Evolutionary conservation across 2,113 vertebrate genomes (phyloP), one percentile per base, ranked within the genome.

Genomic region (Pollachius pollachius): DNA sequence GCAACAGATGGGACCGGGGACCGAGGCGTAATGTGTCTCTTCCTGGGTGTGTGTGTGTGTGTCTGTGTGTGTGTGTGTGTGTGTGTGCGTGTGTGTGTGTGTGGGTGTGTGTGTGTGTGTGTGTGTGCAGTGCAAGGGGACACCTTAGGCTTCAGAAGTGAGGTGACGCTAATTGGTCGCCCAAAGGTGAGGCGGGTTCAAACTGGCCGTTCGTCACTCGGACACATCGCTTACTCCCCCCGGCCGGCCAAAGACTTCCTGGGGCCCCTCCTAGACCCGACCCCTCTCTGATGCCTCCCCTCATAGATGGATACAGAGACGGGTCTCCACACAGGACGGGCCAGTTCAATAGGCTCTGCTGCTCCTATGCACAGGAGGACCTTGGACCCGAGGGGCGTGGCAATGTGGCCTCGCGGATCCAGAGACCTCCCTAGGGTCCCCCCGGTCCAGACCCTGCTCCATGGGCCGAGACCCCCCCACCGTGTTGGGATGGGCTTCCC

Each of bases 111-210:
- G 57, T 59, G 57, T 59, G 57, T 17, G 65, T 57, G 68, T 65
- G 66, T 54, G 67, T 15, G 67, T 21, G 15, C n/a, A 12, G 48
- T n/a, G 19, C 2, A 3, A 41, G 19, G 83, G 83, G 86, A 85
- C 86, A 88, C 85, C 85, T 88, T 88, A 68, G 64, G 79, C 76
- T 87, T 88, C 83, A 85, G 62, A 74, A 82, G 74, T 85, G 85
- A 88, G 71, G 79, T 74, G 82, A 88, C 79, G 23, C 65, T 87
- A 89, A 86, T 88, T 89, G 86, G 81, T 80, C 74, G 30, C 64
- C 4, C 17, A 84, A 76, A 79, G 82, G 82, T 82, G 21, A 27
- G 2, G 21, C 5, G 27, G 71, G 88, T 83, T 84, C 74, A 84
- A 75, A 76, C 54, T 74, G 58, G 15, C 19, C n/a, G 69, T 78